Evolutionary conservation across 2,797 vertebrate genomes (phyloP).

Genomic region (Pangasius mekongensis): DNA sequence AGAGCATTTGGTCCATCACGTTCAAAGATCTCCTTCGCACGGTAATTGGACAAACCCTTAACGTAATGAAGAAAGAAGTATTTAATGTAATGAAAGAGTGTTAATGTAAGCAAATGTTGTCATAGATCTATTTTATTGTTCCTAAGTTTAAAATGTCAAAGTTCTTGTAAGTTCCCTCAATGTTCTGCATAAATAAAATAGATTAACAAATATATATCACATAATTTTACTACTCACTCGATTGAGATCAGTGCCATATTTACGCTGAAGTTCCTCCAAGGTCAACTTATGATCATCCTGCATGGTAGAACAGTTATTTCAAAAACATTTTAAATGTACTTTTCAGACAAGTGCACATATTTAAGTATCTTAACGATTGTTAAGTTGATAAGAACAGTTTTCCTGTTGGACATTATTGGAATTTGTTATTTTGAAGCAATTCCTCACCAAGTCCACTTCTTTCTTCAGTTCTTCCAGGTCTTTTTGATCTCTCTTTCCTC

Average conservation of each 20-base stretch:
- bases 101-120: neutral
- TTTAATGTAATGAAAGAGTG: too few species aligned
- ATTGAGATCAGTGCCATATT: slow-evolving; percentile 39
- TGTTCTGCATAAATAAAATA: neutral
- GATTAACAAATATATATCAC: neutral
- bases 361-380: neutral
- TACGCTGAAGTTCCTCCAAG: slow-evolving; percentile 39
- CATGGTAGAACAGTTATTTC: neutral
- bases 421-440: neutral
- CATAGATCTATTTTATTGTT: neutral
- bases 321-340: neutral
- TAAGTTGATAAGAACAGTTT: neutral
- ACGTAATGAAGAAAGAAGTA: neutral
- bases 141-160: neutral
- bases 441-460: slow-evolving; percentile 89
- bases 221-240: slow-evolving; percentile 16
- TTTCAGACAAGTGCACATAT: neutral
- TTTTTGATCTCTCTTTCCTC: slow-evolving; percentile 67
- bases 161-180: neutral
- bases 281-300: slow-evolving; percentile 44
- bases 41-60: slow-evolving; percentile 83
- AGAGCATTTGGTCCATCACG: slow-evolving; percentile 92
- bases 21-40: slow-evolving; percentile 88
- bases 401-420: neutral
- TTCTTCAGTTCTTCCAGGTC: slow-evolving; percentile 96